Evolutionary conservation across 2,113 vertebrate species (phyloP), one percentile per base, ranked within the genome.

Genomic region (Channa maculata): DNA sequence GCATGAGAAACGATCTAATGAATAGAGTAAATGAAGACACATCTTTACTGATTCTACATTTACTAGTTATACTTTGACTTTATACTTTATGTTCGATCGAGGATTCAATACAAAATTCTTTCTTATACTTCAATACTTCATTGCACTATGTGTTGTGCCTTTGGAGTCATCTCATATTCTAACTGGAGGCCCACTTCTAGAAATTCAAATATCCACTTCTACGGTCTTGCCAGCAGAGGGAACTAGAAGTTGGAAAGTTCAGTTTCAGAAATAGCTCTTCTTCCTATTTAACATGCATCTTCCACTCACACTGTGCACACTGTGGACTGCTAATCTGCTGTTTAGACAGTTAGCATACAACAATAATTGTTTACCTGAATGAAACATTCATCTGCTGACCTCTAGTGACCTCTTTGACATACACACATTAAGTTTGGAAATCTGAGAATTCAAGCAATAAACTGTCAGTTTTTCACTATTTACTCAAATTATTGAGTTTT

Each of bases 201-300:
- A 24, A 24, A 24, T 24, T 24, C 24, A 24, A 24, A 24, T 24
- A 24, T 24, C 24, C 24, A 24, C 1, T 24, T 24, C 24, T 41
- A 4, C 39, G 6, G 39, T 77, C 33, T 68, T 51, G 34, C 78
- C 87, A 86, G 77, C 58, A 91, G 86, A 83, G 81, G 79, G 79
- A 77, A 78, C 64, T 65, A 89, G 37, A 84, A 41, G 64, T 44
- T 76, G 79, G 74, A 80, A 78, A 83, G 52, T 77, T 59, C 63
- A 66, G 24, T 8, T 68, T 65, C 73, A 75, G 71, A 86, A 87
- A 85, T 79, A 85, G 74, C 81, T 65, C 67, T 15, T 78, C 67
- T 76, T 44, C 3, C n/a, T 33, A 3, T 44, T 72, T 76, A 78
- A 76, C 71, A 37, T 50, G 60, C 13, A 36, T 75, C 86, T 89